Base-by-base conservation (phyloP, 2,888 invertebrate species). In the Timema podura region DNA sequence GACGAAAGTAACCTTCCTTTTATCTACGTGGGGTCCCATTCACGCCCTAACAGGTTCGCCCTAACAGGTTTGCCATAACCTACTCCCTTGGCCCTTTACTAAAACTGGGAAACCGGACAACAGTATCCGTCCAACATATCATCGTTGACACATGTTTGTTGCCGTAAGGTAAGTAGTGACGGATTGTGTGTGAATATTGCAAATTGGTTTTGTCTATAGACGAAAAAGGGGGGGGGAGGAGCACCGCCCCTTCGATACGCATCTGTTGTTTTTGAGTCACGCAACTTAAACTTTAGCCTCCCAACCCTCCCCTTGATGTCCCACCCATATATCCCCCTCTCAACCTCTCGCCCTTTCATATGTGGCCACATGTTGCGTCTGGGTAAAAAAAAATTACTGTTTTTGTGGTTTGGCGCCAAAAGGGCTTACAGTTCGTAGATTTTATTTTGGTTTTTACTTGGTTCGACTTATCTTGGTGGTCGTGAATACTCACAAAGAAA, bases 191-290 rank as follows among this genome's bases (percentile, higher is more conserved):
- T 57, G 57, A 16, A 15, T 57, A 61, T 61, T 45, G 61, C 61
- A 61, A 61, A 61, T 61, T 45, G 30, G 30, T 30, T 30, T 30
- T 30, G 30, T 45, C 61, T 44, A 9, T 30, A 7, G 61, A 44
- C 44, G 61, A 61, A 61, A 45, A 44, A 30, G 61, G 61, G 61
- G n/a, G 61, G 61, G 61, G 61, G n/a, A 61, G 61, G 61, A 30
- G 30, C 30, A 30, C 30, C 30, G 3, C 30, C 15, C 61, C 45
- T n/a, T 44, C 68, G 68, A 68, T 68, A 68, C 64, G 64, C 68
- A 68, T 68, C 68, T 68, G 68, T 64, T 68, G 68, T 68, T 61
- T 44, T 61, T 61, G 44, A 45, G 61, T 11, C 61, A 61, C 61
- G 61, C 61, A 61, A 61, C n/a, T 30, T 30, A 30, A 30, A 30